Evolutionary conservation across 1,140 invertebrate genomes (phyloP).

Genomic region (Drosophila setifemur): DNA sequence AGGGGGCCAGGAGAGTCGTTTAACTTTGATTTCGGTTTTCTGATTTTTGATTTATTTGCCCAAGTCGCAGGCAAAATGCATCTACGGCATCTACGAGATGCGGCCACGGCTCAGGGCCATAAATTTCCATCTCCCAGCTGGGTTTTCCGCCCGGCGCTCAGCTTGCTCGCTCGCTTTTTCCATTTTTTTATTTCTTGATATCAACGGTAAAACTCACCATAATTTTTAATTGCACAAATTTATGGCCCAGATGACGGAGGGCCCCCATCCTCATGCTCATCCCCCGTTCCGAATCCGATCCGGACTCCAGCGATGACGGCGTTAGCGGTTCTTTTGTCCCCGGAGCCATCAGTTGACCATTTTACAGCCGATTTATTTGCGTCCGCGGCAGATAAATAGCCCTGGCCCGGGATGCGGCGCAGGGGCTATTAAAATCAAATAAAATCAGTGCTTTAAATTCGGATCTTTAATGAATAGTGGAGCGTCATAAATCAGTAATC

Average conservation of each 20-base stretch:
- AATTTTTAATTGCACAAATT: constrained; percentile 78
- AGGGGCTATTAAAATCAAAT: constrained; percentile 71
- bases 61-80: constrained; percentile 42
- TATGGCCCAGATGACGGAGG: constrained; percentile 59
- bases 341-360: constrained; percentile 43
- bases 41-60: constrained; percentile 65
- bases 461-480: constrained; percentile 68
- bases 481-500: constrained; percentile 73
- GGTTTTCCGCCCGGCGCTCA: constrained; percentile 10
- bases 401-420: not conserved
- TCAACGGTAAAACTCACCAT: constrained; percentile 71
- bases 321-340: constrained; percentile 75
- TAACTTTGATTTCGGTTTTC: constrained; percentile 60
- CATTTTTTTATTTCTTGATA: too few relatives aligned
- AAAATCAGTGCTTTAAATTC: constrained; percentile 72
- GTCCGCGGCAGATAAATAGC: constrained; percentile 57
- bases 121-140: constrained; percentile 51
- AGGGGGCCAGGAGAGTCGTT: constrained; percentile 44
- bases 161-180: constrained; percentile 1
- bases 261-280: too few relatives aligned
- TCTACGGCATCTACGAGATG: constrained; percentile 5
- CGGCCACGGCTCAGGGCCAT: constrained; percentile 28
- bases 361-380: constrained; percentile 70
- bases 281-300: not conserved
- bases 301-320: constrained; percentile 47